These are phyloP conservation scores for Drosophila bifasciata DNA, from an alignment of 1,140 invertebrate species.

Conservation along the genomic window DNA sequence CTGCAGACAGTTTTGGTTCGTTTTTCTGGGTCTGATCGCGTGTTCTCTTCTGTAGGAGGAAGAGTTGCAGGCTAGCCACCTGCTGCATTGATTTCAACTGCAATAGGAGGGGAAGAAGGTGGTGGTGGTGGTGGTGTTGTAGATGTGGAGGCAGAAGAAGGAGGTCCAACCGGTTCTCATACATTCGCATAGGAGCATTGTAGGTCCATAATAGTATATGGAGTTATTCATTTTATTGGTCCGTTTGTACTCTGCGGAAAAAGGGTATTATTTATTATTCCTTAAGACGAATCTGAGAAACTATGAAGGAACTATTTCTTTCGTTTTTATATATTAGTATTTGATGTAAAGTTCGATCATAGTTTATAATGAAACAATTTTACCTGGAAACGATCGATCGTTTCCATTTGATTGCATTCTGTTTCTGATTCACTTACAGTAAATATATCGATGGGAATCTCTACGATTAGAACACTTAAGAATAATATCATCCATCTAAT, in stretches of 20 bases:
- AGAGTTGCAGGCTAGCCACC: constrained; percentile 44
- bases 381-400: too few species aligned
- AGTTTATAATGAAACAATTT: too few species aligned
- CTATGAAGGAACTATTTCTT: too few species aligned
- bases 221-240: constrained; percentile 67
- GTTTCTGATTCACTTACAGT: too few species aligned
- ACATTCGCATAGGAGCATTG: constrained; percentile 28
- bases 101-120: not conserved
- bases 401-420: too few species aligned
- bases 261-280: too few species aligned
- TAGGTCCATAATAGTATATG: constrained; percentile 45
- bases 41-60: constrained; percentile 40
- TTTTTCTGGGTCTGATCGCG: constrained; percentile 14
- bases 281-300: not conserved
- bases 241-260: not conserved
- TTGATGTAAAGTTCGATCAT: too few species aligned
- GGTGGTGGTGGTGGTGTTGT: too few species aligned
- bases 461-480: too few species aligned
- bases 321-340: too few species aligned
- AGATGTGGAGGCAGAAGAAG: not conserved
- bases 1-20: constrained; percentile 30
- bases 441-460: too few species aligned
- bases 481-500: too few species aligned
- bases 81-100: constrained; percentile 59
- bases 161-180: constrained; percentile 50